A percentile compares a stretch with the other conserved stretches of the same genome.
Conservation (phyloP, 2,888 invertebrate genomes). For the Calliopum simillimum region DNA sequence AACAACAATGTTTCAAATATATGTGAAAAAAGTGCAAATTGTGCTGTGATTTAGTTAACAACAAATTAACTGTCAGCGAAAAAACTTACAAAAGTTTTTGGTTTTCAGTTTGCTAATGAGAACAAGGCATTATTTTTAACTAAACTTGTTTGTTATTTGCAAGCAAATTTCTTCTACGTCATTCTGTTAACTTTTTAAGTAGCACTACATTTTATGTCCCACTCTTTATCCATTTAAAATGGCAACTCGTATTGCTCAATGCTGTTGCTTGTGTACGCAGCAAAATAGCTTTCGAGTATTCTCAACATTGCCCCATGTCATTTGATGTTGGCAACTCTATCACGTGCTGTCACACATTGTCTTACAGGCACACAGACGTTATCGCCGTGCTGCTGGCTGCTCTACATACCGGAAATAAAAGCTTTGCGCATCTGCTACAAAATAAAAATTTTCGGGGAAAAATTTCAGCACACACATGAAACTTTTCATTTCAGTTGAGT, state of each 20-base stretch:
- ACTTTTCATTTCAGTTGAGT: constrained; percentile 13
- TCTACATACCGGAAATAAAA: constrained; percentile 33
- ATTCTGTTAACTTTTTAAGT: no score
- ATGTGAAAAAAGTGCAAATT: no score
- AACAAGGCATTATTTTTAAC: no score
- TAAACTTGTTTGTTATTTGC: no score
- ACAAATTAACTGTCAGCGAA: no score
- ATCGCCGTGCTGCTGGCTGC: background rate
- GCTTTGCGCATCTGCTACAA: constrained; percentile 36
- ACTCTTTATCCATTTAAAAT: background rate
- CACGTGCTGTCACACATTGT: background rate
- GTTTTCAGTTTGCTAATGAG: no score
- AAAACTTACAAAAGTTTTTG: no score
- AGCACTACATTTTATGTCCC: no score
- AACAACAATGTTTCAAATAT: no score
- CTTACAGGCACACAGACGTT: constrained; percentile 3
- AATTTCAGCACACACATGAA: constrained; percentile 34
- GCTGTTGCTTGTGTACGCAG: background rate
- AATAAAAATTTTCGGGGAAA: constrained; percentile 38
- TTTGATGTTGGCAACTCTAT: constrained; percentile 22
- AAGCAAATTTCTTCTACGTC: no score
- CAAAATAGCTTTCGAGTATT: background rate
- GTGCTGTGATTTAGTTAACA: no score
- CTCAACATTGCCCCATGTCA: background rate
- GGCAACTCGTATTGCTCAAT: background rate